Conservation (phyloP, 2,888 invertebrate genomes). For the Brachyptera putata region DNA sequence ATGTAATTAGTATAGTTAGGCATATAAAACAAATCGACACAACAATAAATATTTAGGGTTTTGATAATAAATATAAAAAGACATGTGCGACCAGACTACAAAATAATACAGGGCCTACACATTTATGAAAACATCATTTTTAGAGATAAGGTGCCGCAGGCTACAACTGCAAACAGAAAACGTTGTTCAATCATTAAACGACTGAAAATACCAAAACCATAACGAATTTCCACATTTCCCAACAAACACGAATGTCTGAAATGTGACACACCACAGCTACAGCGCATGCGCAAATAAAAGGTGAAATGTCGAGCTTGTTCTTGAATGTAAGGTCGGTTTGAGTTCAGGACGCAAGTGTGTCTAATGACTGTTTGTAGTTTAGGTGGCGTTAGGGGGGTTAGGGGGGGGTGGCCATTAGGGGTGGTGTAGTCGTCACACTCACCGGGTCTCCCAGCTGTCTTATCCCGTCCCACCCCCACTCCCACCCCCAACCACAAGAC, state of each 20-base stretch:
- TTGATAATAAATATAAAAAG: too few relatives aligned
- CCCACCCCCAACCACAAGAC: constrained; percentile 11
- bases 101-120: too few relatives aligned
- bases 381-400: constrained; percentile 1
- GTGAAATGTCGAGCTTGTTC: constrained; percentile 3
- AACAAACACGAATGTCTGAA: not conserved
- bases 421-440: not conserved
- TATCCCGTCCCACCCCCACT: too few relatives aligned
- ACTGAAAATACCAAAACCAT: too few relatives aligned
- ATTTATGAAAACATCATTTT: too few relatives aligned
- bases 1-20: too few relatives aligned
- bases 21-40: too few relatives aligned
- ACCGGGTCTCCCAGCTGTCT: constrained; percentile 12
- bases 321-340: not conserved
- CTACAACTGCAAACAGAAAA: too few relatives aligned
- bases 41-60: too few relatives aligned
- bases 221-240: constrained; percentile 1
- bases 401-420: constrained; percentile 15
- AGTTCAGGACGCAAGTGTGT: constrained; percentile 20
- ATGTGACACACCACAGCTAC: not conserved
- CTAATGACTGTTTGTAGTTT: constrained; percentile 24
- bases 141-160: too few relatives aligned
- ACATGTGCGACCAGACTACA: too few relatives aligned
- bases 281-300: not conserved
- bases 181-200: too few relatives aligned